Base-by-base conservation (phyloP, 2,797 vertebrate genomes). In the Propithecus perrieri region DNA sequence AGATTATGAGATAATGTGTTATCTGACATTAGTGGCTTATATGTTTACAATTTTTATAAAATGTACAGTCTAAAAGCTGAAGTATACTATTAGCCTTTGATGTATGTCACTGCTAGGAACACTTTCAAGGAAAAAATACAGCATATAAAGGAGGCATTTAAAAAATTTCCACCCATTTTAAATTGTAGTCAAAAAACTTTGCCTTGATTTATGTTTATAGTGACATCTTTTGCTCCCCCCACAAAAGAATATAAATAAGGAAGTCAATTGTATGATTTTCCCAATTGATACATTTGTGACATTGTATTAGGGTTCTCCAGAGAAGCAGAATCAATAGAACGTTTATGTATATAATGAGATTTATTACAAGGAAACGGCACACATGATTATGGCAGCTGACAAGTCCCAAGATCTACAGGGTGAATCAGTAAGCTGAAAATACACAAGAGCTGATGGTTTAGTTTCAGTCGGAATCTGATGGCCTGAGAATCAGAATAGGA, bases 151-250 rank as follows among this genome's bases (percentile, higher is more conserved):
- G 84, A 71, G 78, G 53, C 90, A 94, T 86, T 96, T 95, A n/a
- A 6, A 74, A 80, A 18, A 95, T 98, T 98, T 97, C 85, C 97
- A 97, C 97, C 94, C 89, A 33, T 97, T 98, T 98, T 97, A 89
- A 97, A 98, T 94, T 97, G 74, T 93, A 97, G 24, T 97, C 80
- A 97, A 97, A 98, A 97, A 98, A 97, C 95, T 96, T 98, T 98
- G 95, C 94, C 95, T 98, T 96, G 3, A 87, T 97, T 98, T 98
- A 76, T 95, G 79, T 98, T 98, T 98, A 97, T 98, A 97, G 92
- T 95, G 95, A 78, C 86, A 97, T 97, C 96, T 97, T 87, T 92
- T 85, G 78, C 79, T 55, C 93, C 24, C 59, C 20, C 0, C 15
- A 48, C n/a, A 55, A 35, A 93, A 91, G 69, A 61, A 38, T 86